These are phyloP conservation scores for Porites rus DNA, from an alignment of 92 coral and sea anemone species.

Conservation along the genomic window DNA sequence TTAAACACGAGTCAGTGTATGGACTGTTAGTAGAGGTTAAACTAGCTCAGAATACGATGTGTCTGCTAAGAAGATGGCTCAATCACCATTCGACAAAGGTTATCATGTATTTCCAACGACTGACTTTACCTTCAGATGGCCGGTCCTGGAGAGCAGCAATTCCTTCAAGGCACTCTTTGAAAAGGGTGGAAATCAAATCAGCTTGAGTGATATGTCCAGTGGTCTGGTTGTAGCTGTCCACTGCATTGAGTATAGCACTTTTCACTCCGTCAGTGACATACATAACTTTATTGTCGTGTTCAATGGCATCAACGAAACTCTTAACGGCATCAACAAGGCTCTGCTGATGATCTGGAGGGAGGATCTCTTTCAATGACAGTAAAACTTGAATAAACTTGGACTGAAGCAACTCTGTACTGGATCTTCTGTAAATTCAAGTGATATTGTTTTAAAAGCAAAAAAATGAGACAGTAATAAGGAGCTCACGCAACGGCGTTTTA, in stretches of 20 bases:
- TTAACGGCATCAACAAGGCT: neutral
- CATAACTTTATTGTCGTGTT: neutral
- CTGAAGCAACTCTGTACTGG: slow-evolving; percentile 27
- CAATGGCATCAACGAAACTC: neutral
- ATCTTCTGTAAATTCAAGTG: slow-evolving; percentile 1
- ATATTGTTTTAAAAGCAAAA: neutral
- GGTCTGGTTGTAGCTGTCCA: neutral
- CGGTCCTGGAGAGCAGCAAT: neutral
- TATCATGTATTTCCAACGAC: neutral
- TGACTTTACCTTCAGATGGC: slow-evolving; percentile 3
- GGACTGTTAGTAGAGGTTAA: too few species aligned
- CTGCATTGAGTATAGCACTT: slow-evolving; percentile 4
- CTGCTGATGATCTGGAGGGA: neutral
- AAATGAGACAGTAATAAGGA: too few species aligned
- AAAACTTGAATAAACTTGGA: slow-evolving; percentile 57
- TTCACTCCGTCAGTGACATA: neutral
- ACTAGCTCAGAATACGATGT: too few species aligned
- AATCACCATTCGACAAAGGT: too few species aligned
- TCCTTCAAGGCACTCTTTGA: slow-evolving; percentile 35
- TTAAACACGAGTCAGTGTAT: too few species aligned
- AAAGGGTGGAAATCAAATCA: slow-evolving; percentile 19
- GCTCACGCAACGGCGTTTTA: too few species aligned
- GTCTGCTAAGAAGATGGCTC: too few species aligned
- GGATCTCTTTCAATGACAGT: slow-evolving; percentile 39
- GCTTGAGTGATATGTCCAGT: slow-evolving; percentile 35